Conservation (phyloP, 1,140 invertebrate genomes). For the Aphis gossypii region DNA sequence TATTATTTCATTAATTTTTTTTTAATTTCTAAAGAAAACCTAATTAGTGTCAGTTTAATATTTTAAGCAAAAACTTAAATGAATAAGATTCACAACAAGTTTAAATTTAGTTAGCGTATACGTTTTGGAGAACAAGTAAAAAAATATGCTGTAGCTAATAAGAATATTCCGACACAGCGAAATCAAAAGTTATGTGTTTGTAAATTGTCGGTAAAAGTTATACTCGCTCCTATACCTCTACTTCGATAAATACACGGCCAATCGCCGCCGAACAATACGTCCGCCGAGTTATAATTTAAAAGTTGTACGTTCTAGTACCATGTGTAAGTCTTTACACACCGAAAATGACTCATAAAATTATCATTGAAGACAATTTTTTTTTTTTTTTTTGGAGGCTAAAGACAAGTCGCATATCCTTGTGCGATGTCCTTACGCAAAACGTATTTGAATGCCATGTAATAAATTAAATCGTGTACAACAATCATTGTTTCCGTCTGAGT, state of each 20-base stretch:
- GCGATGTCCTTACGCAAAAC: not conserved
- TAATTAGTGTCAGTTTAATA: not conserved
- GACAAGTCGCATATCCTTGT: not conserved
- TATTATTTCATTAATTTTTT: not conserved
- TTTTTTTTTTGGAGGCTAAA: constrained; percentile 10
- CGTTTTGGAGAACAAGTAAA: not conserved
- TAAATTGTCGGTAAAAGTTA: not conserved
- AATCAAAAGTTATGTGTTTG: not conserved
- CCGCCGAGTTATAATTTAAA: not conserved
- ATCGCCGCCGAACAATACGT: not conserved
- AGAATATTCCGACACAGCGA: not conserved
- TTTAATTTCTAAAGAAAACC: not conserved
- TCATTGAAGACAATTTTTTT: not conserved
- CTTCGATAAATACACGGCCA: not conserved
- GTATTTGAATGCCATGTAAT: not conserved
- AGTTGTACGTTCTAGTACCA: not conserved
- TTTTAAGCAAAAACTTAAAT: too few relatives aligned
- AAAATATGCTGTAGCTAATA: not conserved
- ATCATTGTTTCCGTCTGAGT: constrained; percentile 6
- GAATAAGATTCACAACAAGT: too few relatives aligned
- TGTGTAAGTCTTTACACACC: not conserved
- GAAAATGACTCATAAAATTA: not conserved
- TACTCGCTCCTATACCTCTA: not conserved
- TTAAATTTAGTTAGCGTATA: too few relatives aligned
- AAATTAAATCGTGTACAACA: not conserved